Conservation (phyloP, 2,888 invertebrate species). For the Tachina grossa region DNA sequence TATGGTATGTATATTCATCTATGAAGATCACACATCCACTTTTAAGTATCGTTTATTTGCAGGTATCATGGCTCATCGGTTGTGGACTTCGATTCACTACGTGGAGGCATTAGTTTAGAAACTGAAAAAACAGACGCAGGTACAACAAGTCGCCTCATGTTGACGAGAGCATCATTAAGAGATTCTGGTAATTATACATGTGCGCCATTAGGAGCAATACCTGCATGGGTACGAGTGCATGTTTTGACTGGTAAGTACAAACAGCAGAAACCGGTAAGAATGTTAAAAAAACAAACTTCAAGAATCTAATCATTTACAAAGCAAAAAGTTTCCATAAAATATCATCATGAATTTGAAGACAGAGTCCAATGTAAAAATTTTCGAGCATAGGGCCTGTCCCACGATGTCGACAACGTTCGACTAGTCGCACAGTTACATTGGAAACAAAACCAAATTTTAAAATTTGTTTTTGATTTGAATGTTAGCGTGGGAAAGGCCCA, state of each 20-base stretch:
- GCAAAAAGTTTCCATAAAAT: too few species aligned
- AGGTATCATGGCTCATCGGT: slow-evolving; percentile 92
- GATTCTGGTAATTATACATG: slow-evolving; percentile 96
- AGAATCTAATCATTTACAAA: too few species aligned
- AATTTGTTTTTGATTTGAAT: too few species aligned
- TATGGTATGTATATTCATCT: slow-evolving; percentile 84
- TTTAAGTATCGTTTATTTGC: not conserved
- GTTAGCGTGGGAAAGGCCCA: too few species aligned
- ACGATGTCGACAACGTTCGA: too few species aligned
- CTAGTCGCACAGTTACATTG: too few species aligned
- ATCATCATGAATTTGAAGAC: too few species aligned
- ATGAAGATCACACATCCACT: not conserved
- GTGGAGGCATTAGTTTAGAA: slow-evolving; percentile 94
- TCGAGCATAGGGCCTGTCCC: too few species aligned
- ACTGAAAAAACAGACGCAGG: slow-evolving; percentile 94
- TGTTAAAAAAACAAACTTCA: too few species aligned
- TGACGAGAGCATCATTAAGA: slow-evolving; percentile 92
- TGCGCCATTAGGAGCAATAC: slow-evolving; percentile 92
- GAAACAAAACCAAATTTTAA: too few species aligned
- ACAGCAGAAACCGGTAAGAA: not conserved
- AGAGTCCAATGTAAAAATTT: too few species aligned
- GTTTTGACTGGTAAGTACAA: slow-evolving; percentile 89
- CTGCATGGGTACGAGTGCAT: slow-evolving; percentile 92
- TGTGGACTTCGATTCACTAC: slow-evolving; percentile 92
- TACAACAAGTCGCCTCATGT: slow-evolving; percentile 92